Base-by-base conservation (phyloP, 2,113 vertebrate genomes). In the Morphnarchus princeps region DNA sequence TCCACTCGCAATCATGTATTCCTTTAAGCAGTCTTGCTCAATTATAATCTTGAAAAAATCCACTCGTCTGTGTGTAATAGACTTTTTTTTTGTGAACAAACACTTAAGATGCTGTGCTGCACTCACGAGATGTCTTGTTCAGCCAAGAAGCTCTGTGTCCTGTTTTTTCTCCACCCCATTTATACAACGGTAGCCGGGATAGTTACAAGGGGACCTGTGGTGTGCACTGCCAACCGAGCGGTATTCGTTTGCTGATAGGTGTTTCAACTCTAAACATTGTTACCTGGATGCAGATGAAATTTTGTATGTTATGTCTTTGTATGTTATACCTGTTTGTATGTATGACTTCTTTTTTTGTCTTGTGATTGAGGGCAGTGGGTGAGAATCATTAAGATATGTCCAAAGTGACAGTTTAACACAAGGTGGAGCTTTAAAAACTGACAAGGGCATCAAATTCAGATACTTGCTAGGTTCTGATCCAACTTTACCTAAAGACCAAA, bases 101-200 rank as follows among this genome's bases (percentile, higher is more conserved):
- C 21, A 21, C 49, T 85, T 34, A 19, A 49, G 34, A 55, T 73
- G 21, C 17, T 79, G 65, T 55, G 65, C 36, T 82, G 47, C 8
- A 9, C 29, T 59, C 16, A 7, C 0, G 2, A 4, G 4, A 9
- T 40, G 4, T 29, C 29, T 85, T 0, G 0, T 52, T 85, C 29
- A 69, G 63, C 12, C 29, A 47, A 77, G 61, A 67, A 67, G 32
- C 16, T 28, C 1, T 2, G 0, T 32, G 13, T 24, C 8, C 11
- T 52, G 3, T 40, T 93, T 85, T 43, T 63, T 62, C 22, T 88
- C 31, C 16, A 59, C 10, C 24, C 50, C 4, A 7, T n/a, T 54
- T 12, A 9, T 22, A 10, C n/a, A 49, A 4, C 0, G 2, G 16
- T 45, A 87, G 6, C 19, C 28, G 38, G 66, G 32, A 32, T 18